Conservation (phyloP, 2,888 invertebrate genomes). For the Nysson spinosus region DNA sequence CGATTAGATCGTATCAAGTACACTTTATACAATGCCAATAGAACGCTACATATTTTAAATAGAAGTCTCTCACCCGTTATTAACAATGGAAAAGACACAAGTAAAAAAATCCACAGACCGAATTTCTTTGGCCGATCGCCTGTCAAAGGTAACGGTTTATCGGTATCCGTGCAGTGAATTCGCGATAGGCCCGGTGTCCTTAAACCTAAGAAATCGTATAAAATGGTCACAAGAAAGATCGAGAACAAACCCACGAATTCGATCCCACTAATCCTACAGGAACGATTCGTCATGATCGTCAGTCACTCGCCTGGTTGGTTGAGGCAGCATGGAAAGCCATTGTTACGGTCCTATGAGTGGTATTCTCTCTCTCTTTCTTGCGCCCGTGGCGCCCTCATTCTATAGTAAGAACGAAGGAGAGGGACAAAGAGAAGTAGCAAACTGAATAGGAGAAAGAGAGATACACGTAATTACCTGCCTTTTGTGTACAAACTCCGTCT, state of each 20-base stretch:
- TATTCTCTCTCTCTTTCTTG: slow-evolving; percentile 48
- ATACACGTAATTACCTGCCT: slow-evolving; percentile 48
- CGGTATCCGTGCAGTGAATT: background rate
- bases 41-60: too few species aligned
- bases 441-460: slow-evolving; percentile 6
- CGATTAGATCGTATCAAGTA: too few species aligned
- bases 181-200: background rate
- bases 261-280: slow-evolving; percentile 48
- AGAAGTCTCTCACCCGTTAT: too few species aligned
- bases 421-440: slow-evolving; percentile 9
- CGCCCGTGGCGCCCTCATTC: slow-evolving; percentile 47
- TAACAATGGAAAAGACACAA: too few species aligned
- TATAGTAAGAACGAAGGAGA: slow-evolving; percentile 9
- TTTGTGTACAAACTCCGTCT: slow-evolving; percentile 33
- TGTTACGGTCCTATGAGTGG: slow-evolving; percentile 67
- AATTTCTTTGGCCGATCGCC: background rate
- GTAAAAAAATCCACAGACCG: too few species aligned
- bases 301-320: slow-evolving; percentile 62
- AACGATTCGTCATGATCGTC: slow-evolving; percentile 63
- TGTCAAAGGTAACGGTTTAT: background rate
- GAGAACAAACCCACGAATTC: slow-evolving; percentile 22
- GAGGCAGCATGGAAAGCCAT: slow-evolving; percentile 67
- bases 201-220: background rate
- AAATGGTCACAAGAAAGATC: slow-evolving; percentile 9
- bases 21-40: too few species aligned